phyloP scores from a whole-genome alignment of 2,888 invertebrate genomes.

The Podabrus alpinus region DNA sequence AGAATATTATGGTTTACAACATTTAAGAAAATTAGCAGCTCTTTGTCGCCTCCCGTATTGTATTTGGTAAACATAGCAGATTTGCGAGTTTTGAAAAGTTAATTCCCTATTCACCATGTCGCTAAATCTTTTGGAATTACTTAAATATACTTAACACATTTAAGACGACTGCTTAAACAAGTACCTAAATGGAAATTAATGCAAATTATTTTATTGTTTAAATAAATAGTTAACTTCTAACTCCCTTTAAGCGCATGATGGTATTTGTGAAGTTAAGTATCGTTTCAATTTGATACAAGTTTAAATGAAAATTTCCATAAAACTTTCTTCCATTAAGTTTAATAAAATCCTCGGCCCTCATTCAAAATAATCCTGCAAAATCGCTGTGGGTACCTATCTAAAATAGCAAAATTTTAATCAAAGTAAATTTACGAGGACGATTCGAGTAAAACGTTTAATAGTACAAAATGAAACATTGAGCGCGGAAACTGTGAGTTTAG shows the following conservation, averaged over 20 bases:
- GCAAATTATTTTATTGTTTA: not conserved
- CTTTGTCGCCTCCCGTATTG: no score
- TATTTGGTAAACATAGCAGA: no score
- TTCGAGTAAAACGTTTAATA: no score
- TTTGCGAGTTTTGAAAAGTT: not conserved
- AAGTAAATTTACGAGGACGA: not conserved
- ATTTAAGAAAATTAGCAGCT: no score
- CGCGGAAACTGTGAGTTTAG: no score
- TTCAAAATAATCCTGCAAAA: not conserved
- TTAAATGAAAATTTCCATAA: not conserved
- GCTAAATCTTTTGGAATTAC: not conserved
- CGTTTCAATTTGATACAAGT: not conserved
- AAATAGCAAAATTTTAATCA: not conserved
- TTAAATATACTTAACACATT: not conserved
- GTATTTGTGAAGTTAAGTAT: not conserved
- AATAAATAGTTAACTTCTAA: not conserved
- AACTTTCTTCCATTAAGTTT: not conserved
- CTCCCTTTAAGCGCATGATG: not conserved
- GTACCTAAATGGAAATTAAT: not conserved
- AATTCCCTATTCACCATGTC: not conserved
- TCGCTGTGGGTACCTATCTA: not conserved
- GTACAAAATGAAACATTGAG: no score
- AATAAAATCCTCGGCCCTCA: not conserved
- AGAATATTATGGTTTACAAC: no score
- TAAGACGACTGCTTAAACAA: not conserved